Evolutionary conservation across 2,113 vertebrate genomes (phyloP), one percentile per base, ranked within the genome.

Genomic region (Narcine bancroftii): DNA sequence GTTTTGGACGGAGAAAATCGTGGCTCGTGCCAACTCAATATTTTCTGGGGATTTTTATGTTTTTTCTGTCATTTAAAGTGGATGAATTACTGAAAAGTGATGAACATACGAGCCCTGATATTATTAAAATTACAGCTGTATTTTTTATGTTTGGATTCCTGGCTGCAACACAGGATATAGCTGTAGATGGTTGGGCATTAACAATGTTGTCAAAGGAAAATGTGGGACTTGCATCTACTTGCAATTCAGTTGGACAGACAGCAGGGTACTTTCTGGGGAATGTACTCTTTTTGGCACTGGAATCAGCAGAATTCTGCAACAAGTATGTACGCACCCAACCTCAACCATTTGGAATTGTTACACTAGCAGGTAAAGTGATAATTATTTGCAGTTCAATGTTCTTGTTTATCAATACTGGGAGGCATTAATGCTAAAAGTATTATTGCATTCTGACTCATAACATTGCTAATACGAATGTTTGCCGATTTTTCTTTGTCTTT

Each of bases 91-190:
- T 99, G 92, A 95, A 95, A 2, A 96, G 97, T 71, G 92, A 93
- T 0, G 94, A 96, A 11, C 96, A 94, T 91, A 94, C 93, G 0
- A 94, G 96, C 71, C 97, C 98, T 0, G 95, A 98, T 6, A 96
- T 99, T 77, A 42, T 96, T 19, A 95, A 96, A 0, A 95, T 99
- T 56, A 99, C 98, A 0, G 96, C 94, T 7, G 96, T 97, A 29
- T 99, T 99, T 95, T 99, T 99, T 93, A 94, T 99, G 94, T 97
- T 99, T 73, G 97, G 98, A 89, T 99, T 99, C 93, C 95, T 99
- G 93, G 99, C 99, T 1, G 99, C 99, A n/a, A 99, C 99, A 6
- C 99, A 99, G 96, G 99, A 99, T 95, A 97, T 99, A 24, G 99
- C 98, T 0, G 99, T 99, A 93, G 99, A 99, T 6, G 99, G 99